These are phyloP conservation scores for Agrypnia vestita DNA, from an alignment of 1,140 invertebrate genomes.

Conservation along the genomic window DNA sequence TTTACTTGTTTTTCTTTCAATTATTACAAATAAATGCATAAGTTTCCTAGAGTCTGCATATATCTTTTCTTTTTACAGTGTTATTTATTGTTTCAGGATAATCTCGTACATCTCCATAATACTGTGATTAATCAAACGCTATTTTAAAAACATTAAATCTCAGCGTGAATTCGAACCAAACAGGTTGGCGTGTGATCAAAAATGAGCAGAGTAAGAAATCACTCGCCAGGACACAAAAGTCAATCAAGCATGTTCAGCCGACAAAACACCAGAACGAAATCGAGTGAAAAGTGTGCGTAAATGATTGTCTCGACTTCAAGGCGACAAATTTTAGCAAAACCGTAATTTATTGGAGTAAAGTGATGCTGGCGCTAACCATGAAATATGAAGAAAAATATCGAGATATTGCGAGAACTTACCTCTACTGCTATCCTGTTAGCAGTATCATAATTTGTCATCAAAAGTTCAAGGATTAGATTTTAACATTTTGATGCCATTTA, in stretches of 20 bases:
- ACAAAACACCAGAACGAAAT: not conserved
- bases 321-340: not conserved
- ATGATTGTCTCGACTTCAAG: not conserved
- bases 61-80: slow-evolving; percentile 30
- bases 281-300: not conserved
- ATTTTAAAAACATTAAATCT: slow-evolving; percentile 44
- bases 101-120: slow-evolving; percentile 45
- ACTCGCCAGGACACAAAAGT: slow-evolving; percentile 35
- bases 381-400: too few species aligned
- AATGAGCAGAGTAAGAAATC: slow-evolving; percentile 23
- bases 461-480: too few species aligned
- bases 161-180: slow-evolving; percentile 35
- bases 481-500: too few species aligned
- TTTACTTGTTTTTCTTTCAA: too few species aligned
- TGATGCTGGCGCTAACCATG: too few species aligned
- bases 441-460: too few species aligned
- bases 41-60: not conserved
- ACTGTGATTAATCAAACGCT: slow-evolving; percentile 45
- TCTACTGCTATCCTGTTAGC: too few species aligned
- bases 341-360: not conserved
- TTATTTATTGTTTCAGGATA: slow-evolving; percentile 47
- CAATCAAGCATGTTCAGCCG: slow-evolving; percentile 27
- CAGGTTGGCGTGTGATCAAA: slow-evolving; percentile 26
- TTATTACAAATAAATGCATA: slow-evolving; percentile 8
- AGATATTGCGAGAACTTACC: too few species aligned